phyloP scores from a whole-genome alignment of 1,140 invertebrate genomes.

The Mylabris phalerata region DNA sequence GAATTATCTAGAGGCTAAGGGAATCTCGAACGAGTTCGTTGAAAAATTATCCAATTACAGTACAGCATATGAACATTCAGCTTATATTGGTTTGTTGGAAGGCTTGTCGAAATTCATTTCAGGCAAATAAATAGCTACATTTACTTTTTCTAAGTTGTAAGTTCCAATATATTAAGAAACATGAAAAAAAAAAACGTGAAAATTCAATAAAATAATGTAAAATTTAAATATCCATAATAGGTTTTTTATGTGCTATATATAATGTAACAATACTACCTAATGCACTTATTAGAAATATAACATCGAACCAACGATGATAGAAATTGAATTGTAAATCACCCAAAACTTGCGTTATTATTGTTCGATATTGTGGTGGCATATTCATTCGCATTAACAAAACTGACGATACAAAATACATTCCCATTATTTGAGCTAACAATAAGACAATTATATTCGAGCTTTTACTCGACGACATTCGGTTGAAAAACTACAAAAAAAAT shows the following conservation, averaged over 20 bases:
- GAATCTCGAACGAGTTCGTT: conserved; percentile 84
- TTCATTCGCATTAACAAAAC: conserved; percentile 98
- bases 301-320: conserved; percentile 99
- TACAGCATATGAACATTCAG: conserved; percentile 82
- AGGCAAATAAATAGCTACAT: conserved; percentile 47
- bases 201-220: too few species aligned
- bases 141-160: too few species aligned
- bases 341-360: conserved; percentile 95
- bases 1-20: conserved; percentile 90
- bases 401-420: conserved; percentile 99
- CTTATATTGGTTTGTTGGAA: conserved; percentile 81
- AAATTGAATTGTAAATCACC: conserved; percentile 99
- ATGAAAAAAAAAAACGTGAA: too few species aligned
- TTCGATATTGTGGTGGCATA: conserved; percentile 95
- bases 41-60: conserved; percentile 79
- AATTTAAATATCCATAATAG: conserved; percentile 37
- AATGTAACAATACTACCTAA: conserved; percentile 92
- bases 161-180: too few species aligned
- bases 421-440: conserved; percentile 97
- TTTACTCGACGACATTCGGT: conserved; percentile 98
- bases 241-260: conserved; percentile 88
- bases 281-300: conserved; percentile 97
- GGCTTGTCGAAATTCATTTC: conserved; percentile 77
- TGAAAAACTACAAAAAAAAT: conserved; percentile 83
- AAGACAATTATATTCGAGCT: conserved; percentile 98